Conservation (phyloP, 1,140 invertebrate species). For the Tribolium castaneum region DNA sequence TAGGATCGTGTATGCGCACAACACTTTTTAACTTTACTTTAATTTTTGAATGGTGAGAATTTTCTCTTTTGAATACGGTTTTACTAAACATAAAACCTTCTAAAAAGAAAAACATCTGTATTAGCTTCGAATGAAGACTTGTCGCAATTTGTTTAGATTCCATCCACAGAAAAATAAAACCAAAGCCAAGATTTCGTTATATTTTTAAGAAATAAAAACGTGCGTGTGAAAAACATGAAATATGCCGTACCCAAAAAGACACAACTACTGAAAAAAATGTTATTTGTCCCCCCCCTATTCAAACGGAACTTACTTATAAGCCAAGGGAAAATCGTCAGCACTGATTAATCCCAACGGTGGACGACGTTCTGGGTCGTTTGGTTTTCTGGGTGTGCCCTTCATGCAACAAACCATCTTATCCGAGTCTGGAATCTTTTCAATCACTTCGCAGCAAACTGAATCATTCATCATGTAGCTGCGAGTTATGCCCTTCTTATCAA, state of each 20-base stretch:
- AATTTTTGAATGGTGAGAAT: conserved; percentile 22
- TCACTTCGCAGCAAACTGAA: conserved; percentile 87
- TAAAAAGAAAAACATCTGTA: conserved; percentile 56
- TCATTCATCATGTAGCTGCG: conserved; percentile 85
- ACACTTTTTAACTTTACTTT: background rate
- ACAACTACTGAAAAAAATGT: conserved; percentile 29
- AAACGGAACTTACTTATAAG: conserved; percentile 83
- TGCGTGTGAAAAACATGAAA: background rate
- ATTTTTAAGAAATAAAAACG: background rate
- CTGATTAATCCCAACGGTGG: conserved; percentile 84
- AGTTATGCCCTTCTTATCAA: conserved; percentile 84
- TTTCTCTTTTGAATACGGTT: conserved; percentile 14
- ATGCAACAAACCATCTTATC: conserved; percentile 90
- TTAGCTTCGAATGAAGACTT: conserved; percentile 26
- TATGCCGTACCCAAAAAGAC: conserved; percentile 11
- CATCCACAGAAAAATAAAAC: conserved; percentile 22
- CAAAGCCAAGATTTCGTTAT: background rate
- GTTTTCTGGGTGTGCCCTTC: conserved; percentile 76
- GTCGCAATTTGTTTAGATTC: background rate
- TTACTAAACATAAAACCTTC: conserved; percentile 44
- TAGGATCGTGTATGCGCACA: conserved; percentile 24
- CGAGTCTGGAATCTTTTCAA: conserved; percentile 85
- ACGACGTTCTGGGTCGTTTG: conserved; percentile 75
- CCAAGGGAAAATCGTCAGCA: conserved; percentile 84
- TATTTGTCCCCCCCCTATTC: background rate